Percentiles rank a stretch among this genome's conserved stretches.
These are phyloP conservation scores for Cryptocephalus moraei DNA, from an alignment of 2,888 invertebrate genomes.

Conservation along the genomic window DNA sequence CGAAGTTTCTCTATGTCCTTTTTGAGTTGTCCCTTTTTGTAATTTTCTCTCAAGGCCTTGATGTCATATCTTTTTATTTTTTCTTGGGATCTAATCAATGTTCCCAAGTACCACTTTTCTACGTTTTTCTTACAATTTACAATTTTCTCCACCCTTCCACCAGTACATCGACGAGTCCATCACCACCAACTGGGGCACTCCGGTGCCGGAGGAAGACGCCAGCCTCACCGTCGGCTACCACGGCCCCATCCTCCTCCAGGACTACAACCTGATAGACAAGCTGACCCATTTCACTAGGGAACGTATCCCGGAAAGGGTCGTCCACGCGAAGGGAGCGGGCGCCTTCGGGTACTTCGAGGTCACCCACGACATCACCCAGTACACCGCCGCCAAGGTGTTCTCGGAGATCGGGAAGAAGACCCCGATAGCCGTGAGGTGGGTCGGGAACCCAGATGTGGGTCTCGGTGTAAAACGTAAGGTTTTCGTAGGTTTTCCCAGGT, in stretches of 20 bases:
- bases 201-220: slow-evolving; percentile 68
- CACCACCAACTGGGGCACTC: slow-evolving; percentile 74
- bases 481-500: slow-evolving; percentile 61
- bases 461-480: background rate
- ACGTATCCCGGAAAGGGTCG: slow-evolving; percentile 91
- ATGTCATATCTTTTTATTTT: no score
- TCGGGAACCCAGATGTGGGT: no score
- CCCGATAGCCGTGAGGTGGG: slow-evolving; percentile 58
- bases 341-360: slow-evolving; percentile 81
- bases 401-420: slow-evolving; percentile 68
- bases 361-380: slow-evolving; percentile 74
- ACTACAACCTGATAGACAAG: slow-evolving; percentile 68
- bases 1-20: no score
- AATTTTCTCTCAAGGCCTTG: no score
- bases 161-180: slow-evolving; percentile 51
- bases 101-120: no score
- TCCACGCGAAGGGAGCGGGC: slow-evolving; percentile 92
- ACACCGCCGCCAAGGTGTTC: slow-evolving; percentile 70
- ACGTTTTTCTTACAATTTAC: no score
- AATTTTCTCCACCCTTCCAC: slow-evolving; percentile 17
- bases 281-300: slow-evolving; percentile 80
- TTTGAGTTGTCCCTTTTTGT: no score
- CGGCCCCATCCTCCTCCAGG: slow-evolving; percentile 81
- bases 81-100: no score
- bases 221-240: slow-evolving; percentile 74